Evolutionary conservation across 2,888 invertebrate species (phyloP).

Genomic region (Pheosia tremula): DNA sequence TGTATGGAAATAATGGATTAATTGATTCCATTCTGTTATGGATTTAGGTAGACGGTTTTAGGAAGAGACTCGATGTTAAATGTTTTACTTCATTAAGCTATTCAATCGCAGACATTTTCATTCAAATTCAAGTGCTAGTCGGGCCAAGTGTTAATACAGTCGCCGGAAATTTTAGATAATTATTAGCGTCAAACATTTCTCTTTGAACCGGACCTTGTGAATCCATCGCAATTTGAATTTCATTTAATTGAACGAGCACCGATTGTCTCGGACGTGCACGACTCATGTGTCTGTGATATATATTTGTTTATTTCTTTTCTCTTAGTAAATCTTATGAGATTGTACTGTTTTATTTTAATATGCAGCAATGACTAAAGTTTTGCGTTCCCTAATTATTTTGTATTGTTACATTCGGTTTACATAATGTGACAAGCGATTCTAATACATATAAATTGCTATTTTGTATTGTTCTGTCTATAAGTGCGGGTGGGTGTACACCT

Average conservation of each 20-base stretch:
- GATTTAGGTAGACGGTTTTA: conserved; percentile 2
- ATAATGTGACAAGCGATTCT: too few species aligned
- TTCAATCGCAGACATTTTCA: conserved; percentile 15
- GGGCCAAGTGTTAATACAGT: too few species aligned
- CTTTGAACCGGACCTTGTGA: conserved; percentile 69
- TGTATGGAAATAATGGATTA: conserved; percentile 4
- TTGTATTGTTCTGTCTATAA: too few species aligned
- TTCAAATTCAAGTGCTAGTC: too few species aligned
- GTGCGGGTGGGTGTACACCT: too few species aligned
- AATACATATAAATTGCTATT: too few species aligned
- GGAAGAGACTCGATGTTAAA: conserved; percentile 30
- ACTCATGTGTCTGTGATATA: conserved; percentile 82
- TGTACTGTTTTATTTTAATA: conserved; percentile 41
- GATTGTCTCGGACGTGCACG: conserved; percentile 68
- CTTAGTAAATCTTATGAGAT: conserved; percentile 48
- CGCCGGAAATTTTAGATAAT: conserved; percentile 10
- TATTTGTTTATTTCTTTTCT: conserved; percentile 68
- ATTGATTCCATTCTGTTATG: conserved; percentile 3
- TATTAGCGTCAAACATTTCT: conserved; percentile 43
- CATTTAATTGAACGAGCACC: conserved; percentile 54
- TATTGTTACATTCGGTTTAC: too few species aligned
- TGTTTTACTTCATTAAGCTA: conserved; percentile 26
- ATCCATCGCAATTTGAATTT: conserved; percentile 57
- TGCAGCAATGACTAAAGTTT: conserved; percentile 72
- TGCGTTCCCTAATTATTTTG: conserved; percentile 19